Base-by-base conservation (phyloP, 2,797 vertebrate species). In the Pangasius djambal region DNA sequence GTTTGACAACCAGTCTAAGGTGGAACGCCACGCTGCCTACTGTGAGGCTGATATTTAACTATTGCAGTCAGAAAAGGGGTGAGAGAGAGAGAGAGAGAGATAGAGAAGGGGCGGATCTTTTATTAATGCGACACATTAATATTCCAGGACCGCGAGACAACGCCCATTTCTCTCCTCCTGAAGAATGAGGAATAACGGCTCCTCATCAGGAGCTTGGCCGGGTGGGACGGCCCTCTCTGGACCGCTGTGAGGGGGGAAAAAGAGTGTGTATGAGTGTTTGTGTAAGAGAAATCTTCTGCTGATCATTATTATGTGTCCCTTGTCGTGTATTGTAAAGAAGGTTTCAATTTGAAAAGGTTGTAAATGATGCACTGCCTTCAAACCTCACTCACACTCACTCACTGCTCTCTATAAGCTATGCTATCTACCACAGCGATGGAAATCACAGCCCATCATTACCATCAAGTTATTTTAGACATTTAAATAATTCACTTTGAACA, bases 71-170 rank as follows among this genome's bases (percentile, higher is more conserved):
- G 16, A 44, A 13, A 16, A 22, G 77, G 78, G 89, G 86, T 91
- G 91, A 89, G 25, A 82, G 34, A 89, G 25, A 82, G 25, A 82
- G 78, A 82, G 61, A 22, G 59, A 89, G 88, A 90, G 31, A 52
- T 1, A 69, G 34, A 59, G 16, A 34, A 15, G 65, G 67, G 92
- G 92, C 86, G 93, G 92, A 96, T 96, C 93, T 96, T 96, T 96
- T 96, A 96, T 96, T 96, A 96, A 96, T 96, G 95, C 90, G 87
- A 89, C 79, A 93, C 93, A 94, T 96, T 96, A 96, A 96, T 96
- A 96, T 96, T 96, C 95, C 94, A 96, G 95, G 92, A 92, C 95
- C 93, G 91, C 93, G 95, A 95, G 95, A 95, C 89, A 88, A 92
- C 94, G 94, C 93, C 92, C 92, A 94, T 94, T 95, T 95, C 96